Percentiles rank a stretch among this genome's conserved stretches.
Conservation (phyloP, 2,797 vertebrate genomes). For the Perodicticus potto region DNA sequence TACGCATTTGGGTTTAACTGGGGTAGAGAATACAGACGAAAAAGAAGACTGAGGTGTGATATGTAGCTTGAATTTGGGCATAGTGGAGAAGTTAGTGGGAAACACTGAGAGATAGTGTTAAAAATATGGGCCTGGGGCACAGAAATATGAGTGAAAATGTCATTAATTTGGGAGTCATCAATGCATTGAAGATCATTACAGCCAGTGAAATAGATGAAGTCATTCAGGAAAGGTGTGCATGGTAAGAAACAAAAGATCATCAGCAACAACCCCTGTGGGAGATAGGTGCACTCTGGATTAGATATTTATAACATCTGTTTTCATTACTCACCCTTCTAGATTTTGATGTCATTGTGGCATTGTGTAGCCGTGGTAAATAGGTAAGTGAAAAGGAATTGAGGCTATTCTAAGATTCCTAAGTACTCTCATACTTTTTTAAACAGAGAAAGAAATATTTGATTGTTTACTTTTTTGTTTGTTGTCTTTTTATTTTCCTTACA, state of each 20-base stretch:
- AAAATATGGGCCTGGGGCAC: neutral
- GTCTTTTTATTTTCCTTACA: constrained; percentile 5
- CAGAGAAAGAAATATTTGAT: neutral
- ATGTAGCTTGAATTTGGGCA: neutral
- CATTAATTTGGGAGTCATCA: neutral
- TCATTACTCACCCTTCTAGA: neutral
- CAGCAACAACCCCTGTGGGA: neutral
- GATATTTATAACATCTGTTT: neutral
- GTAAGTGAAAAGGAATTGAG: neutral
- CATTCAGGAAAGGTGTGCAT: neutral
- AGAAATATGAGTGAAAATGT: neutral
- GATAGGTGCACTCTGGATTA: neutral
- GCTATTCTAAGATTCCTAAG: constrained; percentile 9
- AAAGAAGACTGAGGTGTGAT: neutral
- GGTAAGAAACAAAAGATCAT: neutral
- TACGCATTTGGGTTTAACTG: neutral
- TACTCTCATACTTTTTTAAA: neutral
- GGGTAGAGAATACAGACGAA: constrained; percentile 6
- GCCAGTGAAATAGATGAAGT: neutral
- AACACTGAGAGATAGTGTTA: neutral
- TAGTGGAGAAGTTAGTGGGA: neutral
- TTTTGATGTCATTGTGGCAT: neutral
- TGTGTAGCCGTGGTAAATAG: neutral
- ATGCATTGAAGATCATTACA: neutral
- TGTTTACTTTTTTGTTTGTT: neutral